Conservation (phyloP, 2,113 vertebrate genomes). For the Mellivora capensis region DNA sequence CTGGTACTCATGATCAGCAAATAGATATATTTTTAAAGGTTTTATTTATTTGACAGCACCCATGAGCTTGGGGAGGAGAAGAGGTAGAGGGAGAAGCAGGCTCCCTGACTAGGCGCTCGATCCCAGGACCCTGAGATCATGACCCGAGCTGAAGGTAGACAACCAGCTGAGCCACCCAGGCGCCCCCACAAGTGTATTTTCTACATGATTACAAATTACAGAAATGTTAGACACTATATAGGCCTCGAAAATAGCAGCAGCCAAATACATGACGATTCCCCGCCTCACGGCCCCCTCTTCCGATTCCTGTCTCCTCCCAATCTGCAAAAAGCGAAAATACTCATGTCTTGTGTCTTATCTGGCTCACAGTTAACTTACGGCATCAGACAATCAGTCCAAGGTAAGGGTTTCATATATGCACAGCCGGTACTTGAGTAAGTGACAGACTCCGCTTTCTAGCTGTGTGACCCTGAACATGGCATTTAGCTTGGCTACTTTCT, state of each 20-base stretch:
- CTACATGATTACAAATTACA: background rate
- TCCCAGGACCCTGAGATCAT: background rate
- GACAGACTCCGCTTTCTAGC: background rate
- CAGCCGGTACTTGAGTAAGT: background rate
- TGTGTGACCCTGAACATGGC: background rate
- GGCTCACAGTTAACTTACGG: background rate
- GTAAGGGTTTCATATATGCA: background rate
- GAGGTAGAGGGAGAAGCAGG: background rate
- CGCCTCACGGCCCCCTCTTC: background rate
- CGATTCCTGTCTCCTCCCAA: background rate
- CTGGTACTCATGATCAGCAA: background rate
- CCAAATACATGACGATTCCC: background rate
- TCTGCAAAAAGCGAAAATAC: background rate
- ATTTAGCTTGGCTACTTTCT: constrained; percentile 13
- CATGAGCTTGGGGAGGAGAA: background rate
- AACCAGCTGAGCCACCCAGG: background rate
- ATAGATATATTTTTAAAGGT: background rate
- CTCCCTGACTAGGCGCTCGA: background rate
- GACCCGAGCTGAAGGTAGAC: background rate
- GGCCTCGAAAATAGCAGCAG: background rate
- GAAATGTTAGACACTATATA: background rate
- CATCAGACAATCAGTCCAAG: background rate
- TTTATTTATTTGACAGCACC: background rate
- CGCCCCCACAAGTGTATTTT: background rate
- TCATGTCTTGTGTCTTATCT: background rate